A percentile compares a stretch with the other conserved stretches of the same genome.
phyloP scores from a whole-genome alignment of 1,140 invertebrate species.

The Trichoplusia ni region DNA sequence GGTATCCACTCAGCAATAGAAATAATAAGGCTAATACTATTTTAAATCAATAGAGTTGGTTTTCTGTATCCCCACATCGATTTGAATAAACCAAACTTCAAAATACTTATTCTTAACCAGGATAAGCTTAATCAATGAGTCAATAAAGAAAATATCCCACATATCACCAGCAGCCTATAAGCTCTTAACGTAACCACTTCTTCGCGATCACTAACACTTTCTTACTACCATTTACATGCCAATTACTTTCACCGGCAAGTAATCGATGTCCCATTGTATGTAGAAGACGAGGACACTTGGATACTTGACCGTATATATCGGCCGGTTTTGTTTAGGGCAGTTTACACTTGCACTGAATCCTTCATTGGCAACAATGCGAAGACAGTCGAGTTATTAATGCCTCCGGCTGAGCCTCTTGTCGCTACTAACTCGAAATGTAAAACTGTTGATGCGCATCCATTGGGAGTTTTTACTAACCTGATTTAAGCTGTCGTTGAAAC shows the following conservation, averaged over 20 bases:
- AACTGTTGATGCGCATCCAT: conserved; percentile 20
- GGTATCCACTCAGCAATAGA: too few relatives aligned
- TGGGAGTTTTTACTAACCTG: not conserved
- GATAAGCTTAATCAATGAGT: too few relatives aligned
- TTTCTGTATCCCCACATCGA: too few relatives aligned
- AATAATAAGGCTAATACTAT: too few relatives aligned
- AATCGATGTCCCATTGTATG: conserved; percentile 51
- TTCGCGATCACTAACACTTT: conserved; percentile 3
- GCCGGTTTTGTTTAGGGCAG: conserved; percentile 29
- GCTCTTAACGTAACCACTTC: not conserved
- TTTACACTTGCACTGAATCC: conserved; percentile 40
- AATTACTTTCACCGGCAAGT: conserved; percentile 46
- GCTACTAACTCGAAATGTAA: conserved; percentile 37
- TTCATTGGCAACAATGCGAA: conserved; percentile 36
- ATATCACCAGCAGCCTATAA: not conserved
- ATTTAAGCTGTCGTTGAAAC: too few relatives aligned
- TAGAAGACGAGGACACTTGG: too few relatives aligned
- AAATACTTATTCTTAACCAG: too few relatives aligned
- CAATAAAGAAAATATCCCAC: too few relatives aligned
- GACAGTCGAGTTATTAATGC: conserved; percentile 54
- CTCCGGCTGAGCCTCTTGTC: conserved; percentile 35
- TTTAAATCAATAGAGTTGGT: too few relatives aligned
- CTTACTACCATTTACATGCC: conserved; percentile 8
- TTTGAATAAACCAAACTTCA: too few relatives aligned
- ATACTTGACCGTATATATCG: not conserved